phyloP scores from a whole-genome alignment of 2,888 invertebrate genomes.

The Trachelus iudaicus region DNA sequence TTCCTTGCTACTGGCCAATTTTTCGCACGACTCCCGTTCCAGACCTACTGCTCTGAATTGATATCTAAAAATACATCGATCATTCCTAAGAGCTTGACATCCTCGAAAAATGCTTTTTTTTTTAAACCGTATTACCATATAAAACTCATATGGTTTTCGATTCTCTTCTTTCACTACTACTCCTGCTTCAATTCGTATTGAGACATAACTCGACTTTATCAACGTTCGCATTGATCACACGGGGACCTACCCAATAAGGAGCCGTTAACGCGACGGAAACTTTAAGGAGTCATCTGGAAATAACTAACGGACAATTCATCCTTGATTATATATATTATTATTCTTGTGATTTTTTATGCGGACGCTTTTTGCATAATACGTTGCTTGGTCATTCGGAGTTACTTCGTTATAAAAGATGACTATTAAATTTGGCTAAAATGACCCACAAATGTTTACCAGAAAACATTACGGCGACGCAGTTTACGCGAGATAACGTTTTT shows the following conservation, averaged over 20 bases:
- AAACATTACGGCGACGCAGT: not conserved
- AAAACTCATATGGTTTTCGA: too few species aligned
- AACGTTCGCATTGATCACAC: not conserved
- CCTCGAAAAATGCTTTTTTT: too few species aligned
- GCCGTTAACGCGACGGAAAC: not conserved
- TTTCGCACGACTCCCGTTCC: too few species aligned
- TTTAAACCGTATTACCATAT: too few species aligned
- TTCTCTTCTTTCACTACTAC: too few species aligned
- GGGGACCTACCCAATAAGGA: not conserved
- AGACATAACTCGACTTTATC: too few species aligned
- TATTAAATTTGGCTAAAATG: not conserved
- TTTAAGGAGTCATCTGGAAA: not conserved
- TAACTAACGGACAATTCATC: not conserved
- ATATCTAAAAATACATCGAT: too few species aligned
- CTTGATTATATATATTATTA: not conserved
- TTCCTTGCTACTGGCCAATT: too few species aligned
- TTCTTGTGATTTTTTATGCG: not conserved
- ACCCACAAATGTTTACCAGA: not conserved
- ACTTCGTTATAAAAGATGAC: not conserved
- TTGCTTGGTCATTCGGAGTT: not conserved
- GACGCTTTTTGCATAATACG: not conserved
- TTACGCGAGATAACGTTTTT: not conserved
- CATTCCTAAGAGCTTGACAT: too few species aligned
- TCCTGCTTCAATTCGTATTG: too few species aligned
- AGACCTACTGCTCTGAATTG: too few species aligned